Conservation (phyloP, 1,140 invertebrate species). For the Drosophila sp. region DNA sequence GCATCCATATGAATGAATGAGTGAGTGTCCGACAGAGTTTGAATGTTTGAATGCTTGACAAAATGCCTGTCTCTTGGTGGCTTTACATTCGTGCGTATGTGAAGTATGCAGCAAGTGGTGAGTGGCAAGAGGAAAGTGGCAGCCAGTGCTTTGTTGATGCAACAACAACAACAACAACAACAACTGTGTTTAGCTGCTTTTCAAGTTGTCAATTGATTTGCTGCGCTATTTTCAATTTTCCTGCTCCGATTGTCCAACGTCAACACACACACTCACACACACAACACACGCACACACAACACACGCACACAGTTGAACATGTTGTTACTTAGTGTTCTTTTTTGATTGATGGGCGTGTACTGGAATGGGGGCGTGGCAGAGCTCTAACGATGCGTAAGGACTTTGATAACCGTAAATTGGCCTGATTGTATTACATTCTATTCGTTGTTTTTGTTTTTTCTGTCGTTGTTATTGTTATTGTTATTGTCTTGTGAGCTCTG, state of each 20-base stretch:
- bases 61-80: constrained; percentile 42
- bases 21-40: constrained; percentile 25
- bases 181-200: constrained; percentile 61
- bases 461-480: too few species aligned
- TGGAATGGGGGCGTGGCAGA: constrained; percentile 9
- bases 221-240: constrained; percentile 53
- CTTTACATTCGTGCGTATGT: constrained; percentile 19
- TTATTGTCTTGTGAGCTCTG: constrained; percentile 40
- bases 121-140: constrained; percentile 11
- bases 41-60: constrained; percentile 42
- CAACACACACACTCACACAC: not conserved
- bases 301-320: constrained; percentile 28
- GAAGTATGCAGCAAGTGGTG: constrained; percentile 3
- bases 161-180: constrained; percentile 44
- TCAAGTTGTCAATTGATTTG: constrained; percentile 74
- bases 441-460: constrained; percentile 9
- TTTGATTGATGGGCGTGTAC: constrained; percentile 41
- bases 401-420: constrained; percentile 65
- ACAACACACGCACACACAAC: constrained; percentile 22
- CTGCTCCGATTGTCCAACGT: not conserved
- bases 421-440: constrained; percentile 22
- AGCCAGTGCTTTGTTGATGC: constrained; percentile 42
- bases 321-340: constrained; percentile 18
- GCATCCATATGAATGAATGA: constrained; percentile 31
- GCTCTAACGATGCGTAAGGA: constrained; percentile 35